A percentile compares a stretch with the other conserved stretches of the same genome.
phyloP scores from a whole-genome alignment of 2,888 invertebrate species.

The Hyposoter didymator region DNA sequence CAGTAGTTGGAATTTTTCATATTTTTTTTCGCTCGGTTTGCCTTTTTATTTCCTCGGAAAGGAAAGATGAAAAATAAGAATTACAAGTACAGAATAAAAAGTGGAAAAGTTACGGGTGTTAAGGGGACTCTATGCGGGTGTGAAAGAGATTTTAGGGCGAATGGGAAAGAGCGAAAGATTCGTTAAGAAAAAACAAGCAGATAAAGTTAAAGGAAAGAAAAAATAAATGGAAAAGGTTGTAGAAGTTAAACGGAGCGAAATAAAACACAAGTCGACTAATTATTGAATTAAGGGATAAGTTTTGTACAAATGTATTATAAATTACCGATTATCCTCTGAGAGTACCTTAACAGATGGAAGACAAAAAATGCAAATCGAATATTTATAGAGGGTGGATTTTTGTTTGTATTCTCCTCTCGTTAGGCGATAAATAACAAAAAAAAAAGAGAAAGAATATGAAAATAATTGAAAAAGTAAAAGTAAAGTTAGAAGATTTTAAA shows the following conservation, averaged over 20 bases:
- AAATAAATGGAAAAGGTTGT: slow-evolving; percentile 63
- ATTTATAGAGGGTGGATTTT: slow-evolving; percentile 71
- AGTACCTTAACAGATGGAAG: slow-evolving; percentile 76
- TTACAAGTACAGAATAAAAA: slow-evolving; percentile 31
- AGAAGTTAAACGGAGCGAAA: slow-evolving; percentile 63
- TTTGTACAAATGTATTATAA: slow-evolving; percentile 83
- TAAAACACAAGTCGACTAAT: slow-evolving; percentile 76
- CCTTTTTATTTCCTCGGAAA: slow-evolving; percentile 31
- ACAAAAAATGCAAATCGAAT: slow-evolving; percentile 55
- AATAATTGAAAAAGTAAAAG: slow-evolving; percentile 35
- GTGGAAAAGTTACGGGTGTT: slow-evolving; percentile 63
- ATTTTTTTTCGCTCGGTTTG: neutral
- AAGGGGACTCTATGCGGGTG: slow-evolving; percentile 53
- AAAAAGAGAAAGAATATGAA: slow-evolving; percentile 44
- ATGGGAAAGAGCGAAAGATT: slow-evolving; percentile 51
- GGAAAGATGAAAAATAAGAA: neutral
- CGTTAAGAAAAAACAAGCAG: neutral
- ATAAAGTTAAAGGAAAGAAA: slow-evolving; percentile 1
- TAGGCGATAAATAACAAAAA: slow-evolving; percentile 54
- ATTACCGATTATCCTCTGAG: slow-evolving; percentile 79
- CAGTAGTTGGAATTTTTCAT: neutral
- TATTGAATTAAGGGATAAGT: slow-evolving; percentile 81
- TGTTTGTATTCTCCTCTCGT: slow-evolving; percentile 67
- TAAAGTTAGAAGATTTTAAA: slow-evolving; percentile 53
- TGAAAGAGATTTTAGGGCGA: slow-evolving; percentile 42